A percentile compares a stretch with the other conserved stretches of the same genome.
phyloP scores from a whole-genome alignment of 2,888 invertebrate species.

The Tetrapedia diversipes region DNA sequence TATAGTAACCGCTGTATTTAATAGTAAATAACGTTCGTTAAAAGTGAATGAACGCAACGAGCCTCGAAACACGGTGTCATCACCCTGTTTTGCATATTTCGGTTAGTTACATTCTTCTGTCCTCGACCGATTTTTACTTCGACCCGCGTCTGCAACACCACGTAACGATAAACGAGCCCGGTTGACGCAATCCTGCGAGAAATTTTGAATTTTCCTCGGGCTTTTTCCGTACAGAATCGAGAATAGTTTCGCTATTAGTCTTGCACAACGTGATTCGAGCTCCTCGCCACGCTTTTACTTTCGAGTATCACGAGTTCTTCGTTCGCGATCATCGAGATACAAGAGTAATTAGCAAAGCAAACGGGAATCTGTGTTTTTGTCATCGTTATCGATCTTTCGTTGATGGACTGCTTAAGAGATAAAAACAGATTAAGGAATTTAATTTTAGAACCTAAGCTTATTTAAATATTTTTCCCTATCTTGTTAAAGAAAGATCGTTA shows the following conservation, averaged over 20 bases:
- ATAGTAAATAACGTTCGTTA: no score
- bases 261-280: conserved; percentile 60
- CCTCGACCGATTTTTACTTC: background rate
- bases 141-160: background rate
- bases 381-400: conserved; percentile 63
- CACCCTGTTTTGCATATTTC: conserved; percentile 5
- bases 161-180: background rate
- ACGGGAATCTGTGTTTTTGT: conserved; percentile 63
- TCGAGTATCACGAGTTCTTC: conserved; percentile 60
- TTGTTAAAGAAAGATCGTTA: no score
- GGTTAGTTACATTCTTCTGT: conserved; percentile 5
- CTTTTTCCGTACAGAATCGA: conserved; percentile 22
- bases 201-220: conserved; percentile 19
- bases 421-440: conserved; percentile 49
- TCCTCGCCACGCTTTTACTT: conserved; percentile 75
- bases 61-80: no score
- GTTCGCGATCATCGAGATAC: conserved; percentile 67
- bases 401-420: no score
- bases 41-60: no score
- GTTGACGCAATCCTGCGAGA: background rate
- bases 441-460: background rate
- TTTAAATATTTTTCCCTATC: no score
- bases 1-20: no score
- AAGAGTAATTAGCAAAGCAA: conserved; percentile 76
- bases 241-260: conserved; percentile 46